Conservation (phyloP, 2,888 invertebrate genomes). For the Choreutis nemorana region DNA sequence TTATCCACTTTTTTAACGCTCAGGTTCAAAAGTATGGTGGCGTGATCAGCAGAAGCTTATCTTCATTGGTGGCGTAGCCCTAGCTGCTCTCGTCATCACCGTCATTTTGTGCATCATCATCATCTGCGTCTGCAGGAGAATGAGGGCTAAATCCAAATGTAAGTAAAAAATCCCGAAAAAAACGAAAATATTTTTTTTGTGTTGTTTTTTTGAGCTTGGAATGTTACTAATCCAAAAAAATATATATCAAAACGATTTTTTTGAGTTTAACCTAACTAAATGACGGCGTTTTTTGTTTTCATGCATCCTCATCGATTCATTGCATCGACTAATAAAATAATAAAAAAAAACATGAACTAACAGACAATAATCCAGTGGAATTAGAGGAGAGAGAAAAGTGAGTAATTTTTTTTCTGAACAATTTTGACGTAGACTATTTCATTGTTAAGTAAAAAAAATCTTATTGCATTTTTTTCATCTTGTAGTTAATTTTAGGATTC, state of each 20-base stretch:
- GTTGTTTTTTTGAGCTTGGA: constrained; percentile 2
- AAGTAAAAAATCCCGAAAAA: constrained; percentile 45
- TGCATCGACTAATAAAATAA: constrained; percentile 30
- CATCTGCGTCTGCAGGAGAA: constrained; percentile 84
- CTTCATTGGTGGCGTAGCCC: constrained; percentile 70
- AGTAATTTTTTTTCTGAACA: constrained; percentile 56
- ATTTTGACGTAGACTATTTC: too few relatives aligned
- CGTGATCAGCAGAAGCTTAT: constrained; percentile 81
- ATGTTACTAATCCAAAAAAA: neutral
- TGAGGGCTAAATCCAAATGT: constrained; percentile 85
- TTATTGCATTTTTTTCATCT: too few relatives aligned
- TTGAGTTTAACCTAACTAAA: constrained; percentile 1
- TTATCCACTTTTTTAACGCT: neutral
- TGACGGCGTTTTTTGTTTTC: neutral
- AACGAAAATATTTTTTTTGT: neutral
- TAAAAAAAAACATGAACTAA: constrained; percentile 20
- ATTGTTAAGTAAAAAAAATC: too few relatives aligned
- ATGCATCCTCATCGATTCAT: too few relatives aligned
- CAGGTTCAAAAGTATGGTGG: constrained; percentile 86
- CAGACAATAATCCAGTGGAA: constrained; percentile 83
- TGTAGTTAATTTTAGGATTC: too few relatives aligned
- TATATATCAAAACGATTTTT: constrained; percentile 1
- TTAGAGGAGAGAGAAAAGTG: constrained; percentile 88
- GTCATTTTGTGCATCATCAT: constrained; percentile 87
- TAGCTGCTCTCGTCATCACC: constrained; percentile 56